phyloP scores from a whole-genome alignment of 2,888 invertebrate genomes.

The Luperina nickerlii region DNA sequence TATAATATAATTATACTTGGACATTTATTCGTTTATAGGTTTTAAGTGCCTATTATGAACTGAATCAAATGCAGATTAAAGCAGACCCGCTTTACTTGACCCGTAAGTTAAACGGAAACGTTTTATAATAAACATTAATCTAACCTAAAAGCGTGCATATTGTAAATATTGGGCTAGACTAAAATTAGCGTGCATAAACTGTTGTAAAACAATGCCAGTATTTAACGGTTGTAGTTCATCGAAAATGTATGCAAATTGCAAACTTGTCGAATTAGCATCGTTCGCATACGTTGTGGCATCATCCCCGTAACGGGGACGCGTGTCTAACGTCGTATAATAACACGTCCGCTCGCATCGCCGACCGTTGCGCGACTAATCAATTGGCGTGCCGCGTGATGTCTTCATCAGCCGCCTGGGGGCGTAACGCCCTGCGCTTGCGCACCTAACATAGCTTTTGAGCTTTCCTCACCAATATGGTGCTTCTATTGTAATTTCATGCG shows the following conservation, averaged over 20 bases:
- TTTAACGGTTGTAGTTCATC: slow-evolving; percentile 56
- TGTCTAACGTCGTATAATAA: slow-evolving; percentile 89
- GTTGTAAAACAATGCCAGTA: slow-evolving; percentile 55
- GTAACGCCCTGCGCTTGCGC: slow-evolving; percentile 86
- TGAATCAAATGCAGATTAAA: slow-evolving; percentile 62
- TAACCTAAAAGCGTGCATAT: slow-evolving; percentile 35
- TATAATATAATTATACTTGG: slow-evolving; percentile 57
- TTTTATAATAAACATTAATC: slow-evolving; percentile 53
- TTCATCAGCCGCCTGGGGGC: slow-evolving; percentile 89
- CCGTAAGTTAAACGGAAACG: slow-evolving; percentile 55
- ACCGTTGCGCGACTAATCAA: slow-evolving; percentile 90
- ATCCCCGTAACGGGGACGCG: slow-evolving; percentile 80
- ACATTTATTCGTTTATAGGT: slow-evolving; percentile 62
- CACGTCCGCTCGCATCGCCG: slow-evolving; percentile 80
- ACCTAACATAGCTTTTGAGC: slow-evolving; percentile 69
- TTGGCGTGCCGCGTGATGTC: slow-evolving; percentile 89
- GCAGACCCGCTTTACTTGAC: slow-evolving; percentile 57
- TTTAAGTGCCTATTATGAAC: slow-evolving; percentile 62
- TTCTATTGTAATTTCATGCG: slow-evolving; percentile 67
- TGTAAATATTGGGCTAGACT: slow-evolving; percentile 45
- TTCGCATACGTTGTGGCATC: slow-evolving; percentile 65
- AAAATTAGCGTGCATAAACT: slow-evolving; percentile 42
- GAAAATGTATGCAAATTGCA: slow-evolving; percentile 62
- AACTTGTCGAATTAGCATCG: slow-evolving; percentile 67
- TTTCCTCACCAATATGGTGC: slow-evolving; percentile 65